Evolutionary conservation across 2,113 vertebrate species (phyloP), one percentile per base, ranked within the genome.

Genomic region (Ptyas mucosa): DNA sequence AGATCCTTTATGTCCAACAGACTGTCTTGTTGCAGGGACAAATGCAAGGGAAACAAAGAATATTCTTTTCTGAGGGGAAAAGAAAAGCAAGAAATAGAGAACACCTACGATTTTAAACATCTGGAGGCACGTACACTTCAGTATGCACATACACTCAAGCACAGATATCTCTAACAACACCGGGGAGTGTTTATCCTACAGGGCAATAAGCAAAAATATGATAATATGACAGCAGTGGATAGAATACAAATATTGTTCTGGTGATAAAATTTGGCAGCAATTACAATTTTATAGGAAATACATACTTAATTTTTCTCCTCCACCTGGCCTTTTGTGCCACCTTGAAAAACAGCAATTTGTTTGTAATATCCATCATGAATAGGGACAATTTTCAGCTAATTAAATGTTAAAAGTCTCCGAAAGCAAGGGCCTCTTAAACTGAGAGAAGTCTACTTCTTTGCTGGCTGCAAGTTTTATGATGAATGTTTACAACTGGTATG

Each of bases 341-440:
- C 75, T 96, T 92, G 91, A 87, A 96, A 95, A 93, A 95, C n/a
- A 96, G 69, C 94, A 96, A 64, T 93, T 96, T 95, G 90, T 75
- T 95, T 95, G 94, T 95, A 94, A 29, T 94, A 96, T 90, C 91
- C 92, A 51, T 93, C 91, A 75, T 52, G 92, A 95, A 75, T 91
- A 94, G 92, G 95, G 75, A 49, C 85, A 92, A 57, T 89, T 92
- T 94, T 1, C 0, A 94, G 20, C 89, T 94, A 89, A 94, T 95
- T 95, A 95, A 91, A 94, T 85, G 85, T 20, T 81, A 75, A 88
- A 93, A 94, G 93, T 92, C 93, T 90, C 93, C 86, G 52, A 64
- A 85, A 94, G 61, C 5, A 3, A 85, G 93, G 91, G 89, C 39
- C 75, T 90, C 81, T 88, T 93, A 51, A 0, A 34, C 86, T 90